Percentiles rank a stretch among this genome's conserved stretches.
phyloP scores from a whole-genome alignment of 2,888 invertebrate genomes.

The Artemia sinica region DNA sequence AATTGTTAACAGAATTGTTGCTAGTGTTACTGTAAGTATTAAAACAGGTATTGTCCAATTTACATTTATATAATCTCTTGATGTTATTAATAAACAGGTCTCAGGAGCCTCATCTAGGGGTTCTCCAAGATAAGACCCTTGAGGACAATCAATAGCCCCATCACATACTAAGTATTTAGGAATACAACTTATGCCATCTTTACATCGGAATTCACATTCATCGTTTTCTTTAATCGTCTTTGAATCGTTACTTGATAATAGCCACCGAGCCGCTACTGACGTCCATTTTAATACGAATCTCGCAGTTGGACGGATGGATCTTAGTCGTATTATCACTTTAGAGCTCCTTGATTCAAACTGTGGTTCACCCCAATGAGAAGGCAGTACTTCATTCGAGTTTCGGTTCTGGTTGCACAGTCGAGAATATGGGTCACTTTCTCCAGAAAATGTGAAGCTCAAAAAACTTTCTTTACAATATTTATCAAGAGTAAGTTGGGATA shows the following conservation, averaged over 20 bases:
- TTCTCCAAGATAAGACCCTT: not conserved
- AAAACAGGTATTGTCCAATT: slow-evolving; percentile 2
- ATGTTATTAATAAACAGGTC: not conserved
- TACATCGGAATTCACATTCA: slow-evolving; percentile 4
- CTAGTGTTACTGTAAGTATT: not conserved
- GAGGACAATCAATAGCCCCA: slow-evolving; percentile 1
- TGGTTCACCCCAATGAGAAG: slow-evolving; percentile 3
- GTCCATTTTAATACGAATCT: not conserved
- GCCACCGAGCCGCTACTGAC: slow-evolving; percentile 7
- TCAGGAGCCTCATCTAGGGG: slow-evolving; percentile 5
- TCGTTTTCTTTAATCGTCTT: slow-evolving; percentile 4
- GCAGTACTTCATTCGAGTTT: not conserved
- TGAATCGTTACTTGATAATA: not conserved
- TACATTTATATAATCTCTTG: not conserved
- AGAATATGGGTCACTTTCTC: not conserved
- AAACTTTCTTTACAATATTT: slow-evolving; percentile 5
- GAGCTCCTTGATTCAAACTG: not conserved
- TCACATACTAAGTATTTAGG: slow-evolving; percentile 1
- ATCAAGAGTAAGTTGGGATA: not conserved
- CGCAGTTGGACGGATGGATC: not conserved
- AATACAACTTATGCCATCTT: slow-evolving; percentile 1
- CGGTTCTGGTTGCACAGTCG: slow-evolving; percentile 4
- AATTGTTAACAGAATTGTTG: not conserved
- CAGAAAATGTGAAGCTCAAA: not conserved
- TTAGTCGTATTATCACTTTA: not conserved